Conservation (phyloP, 2,797 vertebrate species). For the Todus mexicanus region DNA sequence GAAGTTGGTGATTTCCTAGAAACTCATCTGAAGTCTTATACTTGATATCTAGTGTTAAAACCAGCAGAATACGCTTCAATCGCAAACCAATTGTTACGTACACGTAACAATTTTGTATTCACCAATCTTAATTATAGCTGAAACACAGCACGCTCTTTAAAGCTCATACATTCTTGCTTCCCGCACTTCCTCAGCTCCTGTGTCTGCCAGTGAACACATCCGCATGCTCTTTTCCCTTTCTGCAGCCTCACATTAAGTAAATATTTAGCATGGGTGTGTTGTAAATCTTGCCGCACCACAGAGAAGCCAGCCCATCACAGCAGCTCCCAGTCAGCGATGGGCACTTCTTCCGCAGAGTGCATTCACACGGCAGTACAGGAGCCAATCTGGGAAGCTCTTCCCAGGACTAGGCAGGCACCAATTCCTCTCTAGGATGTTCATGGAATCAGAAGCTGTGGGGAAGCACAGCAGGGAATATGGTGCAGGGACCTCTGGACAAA, state of each 20-base stretch:
- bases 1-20: background rate
- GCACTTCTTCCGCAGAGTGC: background rate
- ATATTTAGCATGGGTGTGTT: background rate
- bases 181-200: background rate
- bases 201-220: background rate
- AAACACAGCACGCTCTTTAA: background rate
- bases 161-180: background rate
- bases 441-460: background rate
- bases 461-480: background rate
- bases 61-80: background rate
- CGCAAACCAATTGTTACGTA: background rate
- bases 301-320: background rate
- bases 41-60: background rate
- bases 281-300: background rate
- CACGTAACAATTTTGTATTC: background rate
- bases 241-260: background rate
- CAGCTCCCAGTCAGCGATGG: background rate
- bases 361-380: background rate
- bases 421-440: background rate
- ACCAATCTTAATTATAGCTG: background rate
- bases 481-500: background rate
- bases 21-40: background rate
- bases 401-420: background rate
- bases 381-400: background rate
- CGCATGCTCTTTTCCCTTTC: background rate